Percentiles rank a stretch among this genome's conserved stretches.
Evolutionary conservation across 2,888 invertebrate species (phyloP).

Genomic region (Hirtodrosophila histrioides): DNA sequence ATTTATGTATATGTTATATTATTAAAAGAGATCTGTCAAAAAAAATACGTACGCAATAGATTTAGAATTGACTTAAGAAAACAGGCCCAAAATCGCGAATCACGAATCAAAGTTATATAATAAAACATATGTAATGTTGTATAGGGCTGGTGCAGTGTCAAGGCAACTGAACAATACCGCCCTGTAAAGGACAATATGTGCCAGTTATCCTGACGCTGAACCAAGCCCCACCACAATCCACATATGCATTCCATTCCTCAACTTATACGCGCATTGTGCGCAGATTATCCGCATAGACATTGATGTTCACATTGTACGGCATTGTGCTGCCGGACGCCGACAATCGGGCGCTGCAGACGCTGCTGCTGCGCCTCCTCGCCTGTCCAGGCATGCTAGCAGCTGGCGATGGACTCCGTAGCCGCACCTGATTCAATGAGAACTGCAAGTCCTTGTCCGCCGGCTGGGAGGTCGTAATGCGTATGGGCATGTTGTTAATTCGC

Average conservation of each 20-base stretch:
- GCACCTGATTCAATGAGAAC: conserved; percentile 47
- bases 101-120: too few relatives aligned
- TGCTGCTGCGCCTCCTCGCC: background rate
- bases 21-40: background rate
- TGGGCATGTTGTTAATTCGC: conserved; percentile 60
- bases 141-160: conserved; percentile 13
- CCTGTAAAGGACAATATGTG: background rate
- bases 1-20: conserved; percentile 1
- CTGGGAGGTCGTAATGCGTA: conserved; percentile 58
- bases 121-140: background rate
- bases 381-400: background rate
- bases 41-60: background rate
- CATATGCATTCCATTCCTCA: background rate
- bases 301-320: conserved; percentile 72
- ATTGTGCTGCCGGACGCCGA: background rate
- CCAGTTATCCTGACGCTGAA: conserved; percentile 26
- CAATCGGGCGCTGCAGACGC: background rate
- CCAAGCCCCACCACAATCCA: background rate
- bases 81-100: background rate
- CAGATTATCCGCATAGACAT: conserved; percentile 70
- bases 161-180: conserved; percentile 2
- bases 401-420: conserved; percentile 21
- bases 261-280: conserved; percentile 49
- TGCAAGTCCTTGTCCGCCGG: conserved; percentile 32
- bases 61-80: conserved; percentile 6